phyloP scores from a whole-genome alignment of 1,140 invertebrate species.

The Ganaspis sp. region DNA sequence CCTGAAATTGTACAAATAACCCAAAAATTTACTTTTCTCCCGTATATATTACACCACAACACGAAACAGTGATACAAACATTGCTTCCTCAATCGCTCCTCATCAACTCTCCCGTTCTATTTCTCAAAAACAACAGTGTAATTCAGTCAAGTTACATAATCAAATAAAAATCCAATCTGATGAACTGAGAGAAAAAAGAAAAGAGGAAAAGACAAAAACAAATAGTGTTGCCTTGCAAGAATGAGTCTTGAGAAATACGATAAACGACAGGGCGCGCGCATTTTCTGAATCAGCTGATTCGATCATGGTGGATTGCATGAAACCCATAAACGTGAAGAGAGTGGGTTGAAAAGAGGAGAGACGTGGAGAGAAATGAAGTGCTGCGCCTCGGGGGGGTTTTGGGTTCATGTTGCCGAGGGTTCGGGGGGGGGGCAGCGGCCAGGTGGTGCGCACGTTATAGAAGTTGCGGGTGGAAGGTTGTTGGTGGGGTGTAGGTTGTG shows the following conservation, averaged over 20 bases:
- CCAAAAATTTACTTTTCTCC: too few relatives aligned
- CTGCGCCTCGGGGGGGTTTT: conserved; percentile 34
- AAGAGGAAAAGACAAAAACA: too few relatives aligned
- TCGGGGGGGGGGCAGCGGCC: not conserved
- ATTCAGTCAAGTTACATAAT: too few relatives aligned
- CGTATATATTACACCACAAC: too few relatives aligned
- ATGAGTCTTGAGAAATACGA: not conserved
- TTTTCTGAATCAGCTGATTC: conserved; percentile 59
- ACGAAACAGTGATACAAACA: too few relatives aligned
- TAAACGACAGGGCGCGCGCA: not conserved
- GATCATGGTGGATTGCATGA: conserved; percentile 35
- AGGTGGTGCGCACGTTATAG: conserved; percentile 31
- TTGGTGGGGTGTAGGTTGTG: conserved; percentile 27
- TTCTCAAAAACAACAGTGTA: too few relatives aligned
- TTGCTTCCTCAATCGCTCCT: too few relatives aligned
- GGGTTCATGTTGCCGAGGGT: conserved; percentile 27
- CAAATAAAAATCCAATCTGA: too few relatives aligned
- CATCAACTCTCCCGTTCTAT: too few relatives aligned
- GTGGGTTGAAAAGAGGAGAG: not conserved
- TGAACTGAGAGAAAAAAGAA: too few relatives aligned
- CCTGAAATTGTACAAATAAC: too few relatives aligned
- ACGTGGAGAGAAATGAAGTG: conserved; percentile 30
- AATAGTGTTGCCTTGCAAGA: too few relatives aligned
- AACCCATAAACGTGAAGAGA: not conserved
- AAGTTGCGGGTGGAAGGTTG: conserved; percentile 33